These are phyloP conservation scores for Cremastinae sp. DNA, from an alignment of 2,888 invertebrate species.

Conservation along the genomic window DNA sequence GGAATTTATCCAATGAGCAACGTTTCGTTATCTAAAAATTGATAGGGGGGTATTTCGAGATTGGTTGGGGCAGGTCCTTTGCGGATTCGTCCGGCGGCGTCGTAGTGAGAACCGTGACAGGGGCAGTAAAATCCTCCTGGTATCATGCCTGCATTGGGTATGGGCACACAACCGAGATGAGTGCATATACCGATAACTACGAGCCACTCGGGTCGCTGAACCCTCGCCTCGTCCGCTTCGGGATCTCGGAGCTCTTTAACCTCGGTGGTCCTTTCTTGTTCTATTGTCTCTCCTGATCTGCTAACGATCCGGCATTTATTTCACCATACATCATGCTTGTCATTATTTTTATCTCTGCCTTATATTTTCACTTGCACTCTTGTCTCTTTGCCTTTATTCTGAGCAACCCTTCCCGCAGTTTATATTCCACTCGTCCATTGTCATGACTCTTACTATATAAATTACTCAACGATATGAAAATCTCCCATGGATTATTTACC, in stretches of 20 bases:
- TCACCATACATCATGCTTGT: constrained; percentile 45
- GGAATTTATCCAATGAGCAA: constrained; percentile 82
- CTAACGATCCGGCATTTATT: constrained; percentile 63
- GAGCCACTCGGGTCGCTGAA: constrained; percentile 87
- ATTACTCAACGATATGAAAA: too few species aligned
- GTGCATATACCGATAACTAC: constrained; percentile 91
- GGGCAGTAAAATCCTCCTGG: constrained; percentile 90
- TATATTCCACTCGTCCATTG: too few species aligned
- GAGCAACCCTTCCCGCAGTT: neutral
- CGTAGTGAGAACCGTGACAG: constrained; percentile 92
- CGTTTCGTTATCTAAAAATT: constrained; percentile 81
- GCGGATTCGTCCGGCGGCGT: constrained; percentile 87
- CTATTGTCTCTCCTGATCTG: constrained; percentile 86
- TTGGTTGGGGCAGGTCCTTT: constrained; percentile 90
- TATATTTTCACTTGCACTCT: neutral
- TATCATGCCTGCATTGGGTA: constrained; percentile 86
- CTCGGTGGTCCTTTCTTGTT: constrained; percentile 83
- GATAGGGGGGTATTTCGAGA: constrained; percentile 86
- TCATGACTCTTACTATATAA: too few species aligned
- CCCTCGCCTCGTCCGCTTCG: constrained; percentile 85
- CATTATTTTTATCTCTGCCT: neutral
- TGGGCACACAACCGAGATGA: constrained; percentile 92
- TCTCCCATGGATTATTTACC: too few species aligned
- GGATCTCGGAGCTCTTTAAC: constrained; percentile 86
- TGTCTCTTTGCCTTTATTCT: neutral